phyloP scores from a whole-genome alignment of 2,888 invertebrate species.

The Ophion obscuratus region DNA sequence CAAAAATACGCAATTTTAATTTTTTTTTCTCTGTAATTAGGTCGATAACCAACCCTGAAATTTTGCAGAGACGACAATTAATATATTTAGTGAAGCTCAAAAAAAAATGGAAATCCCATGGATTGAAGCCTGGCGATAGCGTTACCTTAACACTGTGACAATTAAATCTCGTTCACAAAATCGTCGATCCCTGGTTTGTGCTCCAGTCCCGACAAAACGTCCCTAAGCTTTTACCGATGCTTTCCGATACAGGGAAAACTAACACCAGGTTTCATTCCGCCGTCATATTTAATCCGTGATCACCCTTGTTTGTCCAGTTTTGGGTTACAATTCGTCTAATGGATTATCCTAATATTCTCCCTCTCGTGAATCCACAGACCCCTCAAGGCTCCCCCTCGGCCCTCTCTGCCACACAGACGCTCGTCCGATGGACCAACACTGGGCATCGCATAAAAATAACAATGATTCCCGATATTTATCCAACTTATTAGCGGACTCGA shows the following conservation, averaged over 20 bases:
- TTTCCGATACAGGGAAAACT: constrained; percentile 25
- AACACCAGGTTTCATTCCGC: constrained; percentile 44
- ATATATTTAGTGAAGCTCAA: too few species aligned
- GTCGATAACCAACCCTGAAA: too few species aligned
- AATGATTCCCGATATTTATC: constrained; percentile 78
- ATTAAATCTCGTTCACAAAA: background rate
- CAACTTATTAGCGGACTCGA: constrained; percentile 78
- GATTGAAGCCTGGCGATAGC: too few species aligned
- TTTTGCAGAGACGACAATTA: too few species aligned
- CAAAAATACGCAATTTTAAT: too few species aligned
- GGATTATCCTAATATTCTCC: constrained; percentile 81
- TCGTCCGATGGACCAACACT: constrained; percentile 69
- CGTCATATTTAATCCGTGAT: constrained; percentile 81
- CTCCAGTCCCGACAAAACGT: background rate
- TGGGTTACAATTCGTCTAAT: constrained; percentile 82
- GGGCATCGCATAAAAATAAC: constrained; percentile 77
- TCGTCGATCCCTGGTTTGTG: background rate
- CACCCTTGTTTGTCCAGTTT: constrained; percentile 82
- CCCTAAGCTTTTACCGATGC: constrained; percentile 57
- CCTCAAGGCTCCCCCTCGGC: constrained; percentile 57
- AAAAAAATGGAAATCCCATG: too few species aligned
- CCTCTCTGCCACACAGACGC: constrained; percentile 18
- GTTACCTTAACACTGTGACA: too few species aligned
- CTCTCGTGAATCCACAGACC: constrained; percentile 66
- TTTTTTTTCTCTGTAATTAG: too few species aligned